Percentiles rank a stretch among this genome's conserved stretches.
phyloP scores from a whole-genome alignment of 2,113 vertebrate genomes.

The Octodon degus region DNA sequence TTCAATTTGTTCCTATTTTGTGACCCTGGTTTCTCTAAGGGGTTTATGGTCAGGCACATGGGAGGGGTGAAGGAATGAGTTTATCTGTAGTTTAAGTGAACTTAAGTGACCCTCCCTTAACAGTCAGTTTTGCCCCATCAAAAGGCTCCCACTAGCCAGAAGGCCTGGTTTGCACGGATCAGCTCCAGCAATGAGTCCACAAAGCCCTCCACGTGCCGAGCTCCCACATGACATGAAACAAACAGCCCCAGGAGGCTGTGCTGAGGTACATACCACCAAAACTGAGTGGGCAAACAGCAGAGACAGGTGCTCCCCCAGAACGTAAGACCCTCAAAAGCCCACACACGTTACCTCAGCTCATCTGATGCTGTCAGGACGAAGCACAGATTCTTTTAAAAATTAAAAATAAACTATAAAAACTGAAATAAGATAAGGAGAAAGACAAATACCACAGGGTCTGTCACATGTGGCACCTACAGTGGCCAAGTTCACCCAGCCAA shows the following conservation, averaged over 20 bases:
- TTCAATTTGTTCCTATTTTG: too few species aligned
- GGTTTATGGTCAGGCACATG: too few species aligned
- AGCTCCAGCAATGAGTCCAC: neutral
- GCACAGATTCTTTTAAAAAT: neutral
- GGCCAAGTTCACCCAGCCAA: neutral
- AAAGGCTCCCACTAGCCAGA: neutral
- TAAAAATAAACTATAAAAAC: neutral
- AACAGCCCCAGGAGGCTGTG: neutral
- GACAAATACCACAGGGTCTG: neutral
- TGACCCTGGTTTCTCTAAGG: too few species aligned
- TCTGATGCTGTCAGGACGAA: neutral
- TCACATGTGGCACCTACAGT: too few species aligned
- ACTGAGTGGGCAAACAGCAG: neutral
- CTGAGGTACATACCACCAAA: neutral
- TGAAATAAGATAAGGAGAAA: neutral
- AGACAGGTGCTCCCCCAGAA: neutral
- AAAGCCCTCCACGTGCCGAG: too few species aligned
- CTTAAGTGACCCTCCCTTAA: too few species aligned
- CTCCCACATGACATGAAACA: neutral
- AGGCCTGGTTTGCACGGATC: neutral
- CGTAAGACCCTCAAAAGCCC: neutral
- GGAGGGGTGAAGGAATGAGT: too few species aligned
- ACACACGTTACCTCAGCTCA: neutral
- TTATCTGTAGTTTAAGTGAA: too few species aligned
- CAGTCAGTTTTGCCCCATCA: too few species aligned